phyloP scores from a whole-genome alignment of 2,113 vertebrate species.

The Cynoglossus semilaevis region DNA sequence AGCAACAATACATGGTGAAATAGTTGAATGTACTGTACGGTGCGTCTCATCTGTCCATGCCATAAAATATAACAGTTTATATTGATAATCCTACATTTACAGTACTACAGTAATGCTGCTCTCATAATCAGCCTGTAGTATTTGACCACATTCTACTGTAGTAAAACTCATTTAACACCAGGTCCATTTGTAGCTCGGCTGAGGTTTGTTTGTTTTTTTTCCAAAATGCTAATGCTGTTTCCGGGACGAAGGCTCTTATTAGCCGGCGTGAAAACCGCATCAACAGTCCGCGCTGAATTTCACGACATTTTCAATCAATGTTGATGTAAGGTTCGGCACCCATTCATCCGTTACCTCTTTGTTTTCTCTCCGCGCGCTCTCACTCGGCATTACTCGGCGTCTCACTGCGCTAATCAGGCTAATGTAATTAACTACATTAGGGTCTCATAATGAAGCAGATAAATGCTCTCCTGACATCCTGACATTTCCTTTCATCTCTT shows the following conservation, averaged over 20 bases:
- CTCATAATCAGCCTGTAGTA: too few relatives aligned
- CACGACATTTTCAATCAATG: too few relatives aligned
- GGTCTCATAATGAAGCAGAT: slow-evolving; percentile 5
- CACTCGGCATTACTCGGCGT: background rate
- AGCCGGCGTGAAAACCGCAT: slow-evolving; percentile 11
- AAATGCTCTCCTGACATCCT: slow-evolving; percentile 24
- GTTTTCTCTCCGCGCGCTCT: background rate
- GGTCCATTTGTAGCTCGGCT: too few relatives aligned
- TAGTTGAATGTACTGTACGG: too few relatives aligned
- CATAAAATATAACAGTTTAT: too few relatives aligned
- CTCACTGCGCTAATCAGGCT: slow-evolving; percentile 1
- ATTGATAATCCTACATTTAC: too few relatives aligned
- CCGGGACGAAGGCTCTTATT: background rate
- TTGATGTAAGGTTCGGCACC: background rate
- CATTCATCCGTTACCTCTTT: background rate
- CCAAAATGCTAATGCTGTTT: slow-evolving; percentile 4
- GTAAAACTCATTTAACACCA: background rate
- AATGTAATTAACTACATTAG: slow-evolving; percentile 31
- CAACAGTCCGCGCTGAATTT: background rate
- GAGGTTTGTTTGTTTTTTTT: too few relatives aligned
- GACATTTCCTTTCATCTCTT: slow-evolving; percentile 1
- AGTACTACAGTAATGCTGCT: too few relatives aligned
- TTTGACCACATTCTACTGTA: too few relatives aligned
- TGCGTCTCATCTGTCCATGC: too few relatives aligned
- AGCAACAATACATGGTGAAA: too few relatives aligned